Evolutionary conservation across 2,888 invertebrate genomes (phyloP), one percentile per base, ranked within the genome.

Genomic region (Metopia argyrocephala): DNA sequence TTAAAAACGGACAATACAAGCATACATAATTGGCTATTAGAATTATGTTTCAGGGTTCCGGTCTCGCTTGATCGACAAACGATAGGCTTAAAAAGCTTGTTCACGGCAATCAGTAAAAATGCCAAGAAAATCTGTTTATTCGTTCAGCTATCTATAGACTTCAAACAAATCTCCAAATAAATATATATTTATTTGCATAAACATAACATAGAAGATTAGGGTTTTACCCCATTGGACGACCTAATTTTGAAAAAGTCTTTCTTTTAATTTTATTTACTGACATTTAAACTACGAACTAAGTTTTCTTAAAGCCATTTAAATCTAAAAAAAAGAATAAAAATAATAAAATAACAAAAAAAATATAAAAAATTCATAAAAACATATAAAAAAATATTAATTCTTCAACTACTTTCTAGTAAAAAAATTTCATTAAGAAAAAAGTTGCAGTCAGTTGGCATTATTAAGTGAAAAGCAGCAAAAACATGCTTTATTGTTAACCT

Each of bases 361-460:
- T 1, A 15, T 25, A 38, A 68, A 20, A 20, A 54, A 56, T 46
- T 23, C 54, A 38, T n/a, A n/a, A n/a, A 62, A 45, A 68, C 68
- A 27, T 68, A 45, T 20, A 56, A 68, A 68, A 45, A 9, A 31
- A 38, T 38, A 68, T 25, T n/a, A 45, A 56, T 56, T 45, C 54
- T 54, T 52, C 38, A 66, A 68, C 45, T 56, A 56, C 56, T 54
- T 68, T 68, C 45, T 9, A 68, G 54, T 45, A 28, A 50, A 50
- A 64, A 21, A 4, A 20, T n/a, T n/a, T n/a, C 12, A 48, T 28
- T 20, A 38, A 61, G 38, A 28, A 31, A 23, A 59, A 31, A 59
- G 38, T 59, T 59, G n/a, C 59, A 5, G 12, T 38, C 31, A 59
- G 38, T 59, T 38, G 23, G 20, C 57, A 57, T 21, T 15, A 59